Base-by-base conservation (phyloP, 2,888 invertebrate genomes). In the Linnaemya vulpina region DNA sequence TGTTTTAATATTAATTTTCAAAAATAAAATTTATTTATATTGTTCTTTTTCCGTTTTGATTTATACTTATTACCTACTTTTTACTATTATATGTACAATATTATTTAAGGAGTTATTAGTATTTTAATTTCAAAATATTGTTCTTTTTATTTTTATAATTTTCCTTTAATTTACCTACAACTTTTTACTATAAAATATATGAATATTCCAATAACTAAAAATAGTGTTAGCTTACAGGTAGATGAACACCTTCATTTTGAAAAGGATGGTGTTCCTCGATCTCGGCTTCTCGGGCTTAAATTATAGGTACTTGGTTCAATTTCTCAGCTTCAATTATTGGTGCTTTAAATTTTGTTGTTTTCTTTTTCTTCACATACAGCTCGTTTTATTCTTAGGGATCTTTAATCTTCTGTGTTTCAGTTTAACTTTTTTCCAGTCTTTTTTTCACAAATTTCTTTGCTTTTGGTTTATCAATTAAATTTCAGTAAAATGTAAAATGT, bases 1-100 rank as follows among this genome's bases (percentile, higher is more conserved):
- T n/a, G 70, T 55, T 70, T 40, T 55, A 13, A 70, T 40, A 7
- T 51, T 55, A 11, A 38, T 38, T 38, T 38, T 38, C 38, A 38
- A 38, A 38, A 38, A 38, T 38, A 38, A 38, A 38, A 38, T 38
- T 38, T 38, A 38, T 38, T 38, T 38, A 38, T 38, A 11, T 38
- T 38, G 38, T 38, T n/a, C n/a, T n/a, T 38, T 38, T 38, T 38
- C 11, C 38, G 38, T 38, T 38, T 38, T 38, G 38, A 38, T 8
- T 38, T 38, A 38, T 38, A 38, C 38, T 38, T 38, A 38, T 38
- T 38, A 38, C 8, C 38, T 38, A 38, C 38, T 38, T 38, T 38
- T 3, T 38, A 10, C 38, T 38, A 38, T 38, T 7, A 38, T 38
- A 38, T 3, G 38, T n/a, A n/a, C n/a, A n/a, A 38, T 38, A 38